Conservation (phyloP, 37 sponge, comb jelly and placozoan genomes). For the Theonella swinhoei region DNA sequence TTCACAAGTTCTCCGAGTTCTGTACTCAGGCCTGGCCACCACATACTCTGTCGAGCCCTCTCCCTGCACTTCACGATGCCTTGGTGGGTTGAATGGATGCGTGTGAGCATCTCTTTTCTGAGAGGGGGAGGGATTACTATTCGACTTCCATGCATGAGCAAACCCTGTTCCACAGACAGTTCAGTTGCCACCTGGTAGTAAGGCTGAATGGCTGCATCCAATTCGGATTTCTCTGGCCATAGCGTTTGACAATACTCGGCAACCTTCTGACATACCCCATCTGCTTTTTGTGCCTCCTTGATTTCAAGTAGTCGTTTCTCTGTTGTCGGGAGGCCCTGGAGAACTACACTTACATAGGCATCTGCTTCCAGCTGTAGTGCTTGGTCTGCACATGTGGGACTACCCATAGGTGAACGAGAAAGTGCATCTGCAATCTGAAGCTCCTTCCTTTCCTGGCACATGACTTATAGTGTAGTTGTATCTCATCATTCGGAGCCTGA, state of each 20-base stretch:
- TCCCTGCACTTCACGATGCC: conserved; percentile 50
- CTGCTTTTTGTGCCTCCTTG: too few species aligned
- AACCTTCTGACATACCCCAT: conserved; percentile 20
- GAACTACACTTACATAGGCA: background rate
- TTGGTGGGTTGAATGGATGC: too few species aligned
- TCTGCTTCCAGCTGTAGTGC: conserved; percentile 10
- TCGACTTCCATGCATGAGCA: conserved; percentile 27
- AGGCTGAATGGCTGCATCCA: too few species aligned
- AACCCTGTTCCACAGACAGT: conserved; percentile 29
- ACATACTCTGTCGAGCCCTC: conserved; percentile 31
- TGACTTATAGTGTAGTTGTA: conserved; percentile 51
- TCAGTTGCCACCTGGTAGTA: conserved; percentile 21
- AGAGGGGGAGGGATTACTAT: too few species aligned
- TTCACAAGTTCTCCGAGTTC: conserved; percentile 30
- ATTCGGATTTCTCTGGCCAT: conserved; percentile 26
- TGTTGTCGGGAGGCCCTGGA: conserved; percentile 17
- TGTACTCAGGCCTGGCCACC: conserved; percentile 47
- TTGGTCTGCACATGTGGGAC: background rate
- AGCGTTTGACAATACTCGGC: conserved; percentile 11
- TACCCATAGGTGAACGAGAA: conserved; percentile 28
- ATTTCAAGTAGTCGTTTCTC: conserved; percentile 38
- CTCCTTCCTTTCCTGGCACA: conserved; percentile 55
- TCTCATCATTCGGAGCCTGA: conserved; percentile 48
- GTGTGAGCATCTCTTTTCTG: too few species aligned
- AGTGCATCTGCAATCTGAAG: conserved; percentile 51